A percentile compares a stretch with the other conserved stretches of the same genome.
phyloP scores from a whole-genome alignment of 1,140 invertebrate species.

The Lepidurus arcticus region DNA sequence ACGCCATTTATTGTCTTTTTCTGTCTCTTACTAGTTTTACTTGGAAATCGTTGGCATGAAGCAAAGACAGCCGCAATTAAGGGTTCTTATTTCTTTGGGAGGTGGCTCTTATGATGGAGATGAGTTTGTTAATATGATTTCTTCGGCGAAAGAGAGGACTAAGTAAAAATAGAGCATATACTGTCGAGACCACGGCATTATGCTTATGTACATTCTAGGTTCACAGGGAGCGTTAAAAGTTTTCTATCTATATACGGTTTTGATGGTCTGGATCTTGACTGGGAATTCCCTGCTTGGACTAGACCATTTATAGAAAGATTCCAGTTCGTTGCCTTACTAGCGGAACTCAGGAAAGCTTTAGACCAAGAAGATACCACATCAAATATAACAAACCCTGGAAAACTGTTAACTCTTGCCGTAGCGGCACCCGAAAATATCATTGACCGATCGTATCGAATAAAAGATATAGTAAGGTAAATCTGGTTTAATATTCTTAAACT shows the following conservation, averaged over 20 bases:
- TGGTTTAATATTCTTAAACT: background rate
- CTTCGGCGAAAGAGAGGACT: conserved; percentile 59
- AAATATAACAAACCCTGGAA: conserved; percentile 55
- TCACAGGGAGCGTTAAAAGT: conserved; percentile 60
- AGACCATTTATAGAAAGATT: conserved; percentile 52
- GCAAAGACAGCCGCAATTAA: conserved; percentile 59
- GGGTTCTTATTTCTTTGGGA: conserved; percentile 71
- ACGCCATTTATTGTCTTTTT: background rate
- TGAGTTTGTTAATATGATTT: conserved; percentile 60
- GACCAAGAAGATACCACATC: conserved; percentile 33
- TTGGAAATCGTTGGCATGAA: conserved; percentile 55
- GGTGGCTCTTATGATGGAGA: conserved; percentile 54
- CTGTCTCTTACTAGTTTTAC: conserved; percentile 41
- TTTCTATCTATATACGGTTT: conserved; percentile 57
- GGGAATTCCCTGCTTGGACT: conserved; percentile 73
- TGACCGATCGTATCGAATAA: conserved; percentile 66
- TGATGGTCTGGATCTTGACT: conserved; percentile 79
- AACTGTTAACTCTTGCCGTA: conserved; percentile 65
- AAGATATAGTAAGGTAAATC: conserved; percentile 62
- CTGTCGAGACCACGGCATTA: background rate
- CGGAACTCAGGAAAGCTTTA: conserved; percentile 53
- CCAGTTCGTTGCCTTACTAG: conserved; percentile 65
- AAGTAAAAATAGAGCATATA: conserved; percentile 41
- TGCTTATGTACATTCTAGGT: conserved; percentile 46
- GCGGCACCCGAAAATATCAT: conserved; percentile 66